A percentile compares a stretch with the other conserved stretches of the same genome.
Evolutionary conservation across 2,888 invertebrate genomes (phyloP).

Genomic region (Cephus pygmeus): DNA sequence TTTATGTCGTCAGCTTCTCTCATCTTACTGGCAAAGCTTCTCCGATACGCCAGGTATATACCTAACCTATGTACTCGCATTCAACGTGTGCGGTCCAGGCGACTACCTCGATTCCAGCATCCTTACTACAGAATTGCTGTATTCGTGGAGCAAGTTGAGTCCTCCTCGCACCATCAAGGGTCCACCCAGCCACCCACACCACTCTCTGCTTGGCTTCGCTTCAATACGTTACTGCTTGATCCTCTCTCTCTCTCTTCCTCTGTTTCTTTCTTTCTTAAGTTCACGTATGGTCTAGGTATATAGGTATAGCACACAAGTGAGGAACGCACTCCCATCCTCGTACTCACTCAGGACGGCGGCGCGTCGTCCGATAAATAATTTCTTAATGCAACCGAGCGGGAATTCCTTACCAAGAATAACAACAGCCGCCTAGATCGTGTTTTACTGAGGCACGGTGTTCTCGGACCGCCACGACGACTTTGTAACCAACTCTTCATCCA

Average conservation of each 20-base stretch:
- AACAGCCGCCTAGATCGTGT: conserved; percentile 8
- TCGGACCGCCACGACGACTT: neutral
- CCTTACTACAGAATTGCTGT: neutral
- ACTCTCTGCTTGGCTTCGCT: neutral
- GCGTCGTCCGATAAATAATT: conserved; percentile 6
- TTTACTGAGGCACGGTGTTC: conserved; percentile 4
- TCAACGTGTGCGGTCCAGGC: conserved; percentile 4
- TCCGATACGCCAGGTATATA: neutral
- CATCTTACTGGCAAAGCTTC: neutral
- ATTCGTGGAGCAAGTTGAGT: neutral
- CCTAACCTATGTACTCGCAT: neutral
- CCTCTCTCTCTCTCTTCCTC: neutral
- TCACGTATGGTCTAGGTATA: neutral
- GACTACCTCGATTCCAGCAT: neutral
- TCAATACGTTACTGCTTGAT: neutral
- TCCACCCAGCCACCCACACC: neutral
- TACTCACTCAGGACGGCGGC: neutral
- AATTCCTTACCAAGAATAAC: conserved; percentile 8
- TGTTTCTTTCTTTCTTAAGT: neutral
- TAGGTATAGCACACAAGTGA: neutral
- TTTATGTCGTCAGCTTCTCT: neutral
- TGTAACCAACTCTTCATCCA: neutral
- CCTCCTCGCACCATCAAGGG: neutral
- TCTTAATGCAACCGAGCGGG: conserved; percentile 8
- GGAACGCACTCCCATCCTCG: conserved; percentile 1